A percentile compares a stretch with the other conserved stretches of the same genome.
phyloP scores from a whole-genome alignment of 2,113 vertebrate genomes.

The Urocynchramus pylzowi region DNA sequence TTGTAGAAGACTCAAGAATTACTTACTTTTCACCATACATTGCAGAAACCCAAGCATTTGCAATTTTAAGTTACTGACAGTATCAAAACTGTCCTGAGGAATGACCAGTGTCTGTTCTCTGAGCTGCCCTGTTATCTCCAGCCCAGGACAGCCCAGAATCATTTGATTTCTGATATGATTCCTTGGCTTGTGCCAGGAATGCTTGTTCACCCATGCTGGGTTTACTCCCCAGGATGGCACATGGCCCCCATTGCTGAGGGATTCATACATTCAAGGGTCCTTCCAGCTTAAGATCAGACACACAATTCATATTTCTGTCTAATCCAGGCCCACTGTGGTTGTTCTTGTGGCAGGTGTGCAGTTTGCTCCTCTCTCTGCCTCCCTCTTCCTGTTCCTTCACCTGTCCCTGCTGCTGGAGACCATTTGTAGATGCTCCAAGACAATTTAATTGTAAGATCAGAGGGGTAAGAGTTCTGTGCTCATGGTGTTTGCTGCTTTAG shows the following conservation, averaged over 20 bases:
- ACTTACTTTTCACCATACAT: fast-evolving
- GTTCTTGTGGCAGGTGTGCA: not conserved
- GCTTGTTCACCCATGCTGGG: not conserved
- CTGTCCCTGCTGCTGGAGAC: not conserved
- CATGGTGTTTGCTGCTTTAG: fast-evolving
- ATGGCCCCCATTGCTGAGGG: not conserved
- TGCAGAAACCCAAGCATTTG: not conserved
- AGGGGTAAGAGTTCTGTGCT: not conserved
- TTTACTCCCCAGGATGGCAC: not conserved
- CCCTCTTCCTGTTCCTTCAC: not conserved
- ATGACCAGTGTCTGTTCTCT: not conserved
- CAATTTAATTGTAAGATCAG: no score
- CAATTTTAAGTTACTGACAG: not conserved
- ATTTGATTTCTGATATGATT: not conserved
- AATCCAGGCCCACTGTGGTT: not conserved
- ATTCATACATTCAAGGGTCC: not conserved
- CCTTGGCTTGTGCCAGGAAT: not conserved
- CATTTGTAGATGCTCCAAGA: not conserved
- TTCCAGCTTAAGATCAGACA: not conserved
- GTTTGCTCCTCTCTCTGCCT: not conserved
- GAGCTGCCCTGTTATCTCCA: not conserved
- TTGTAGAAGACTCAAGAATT: not conserved
- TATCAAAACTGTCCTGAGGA: not conserved
- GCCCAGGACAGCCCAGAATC: not conserved
- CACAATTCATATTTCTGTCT: not conserved